Evolutionary conservation across 2,113 vertebrate species (phyloP), one percentile per base, ranked within the genome.

Genomic region (Lampris incognitus): DNA sequence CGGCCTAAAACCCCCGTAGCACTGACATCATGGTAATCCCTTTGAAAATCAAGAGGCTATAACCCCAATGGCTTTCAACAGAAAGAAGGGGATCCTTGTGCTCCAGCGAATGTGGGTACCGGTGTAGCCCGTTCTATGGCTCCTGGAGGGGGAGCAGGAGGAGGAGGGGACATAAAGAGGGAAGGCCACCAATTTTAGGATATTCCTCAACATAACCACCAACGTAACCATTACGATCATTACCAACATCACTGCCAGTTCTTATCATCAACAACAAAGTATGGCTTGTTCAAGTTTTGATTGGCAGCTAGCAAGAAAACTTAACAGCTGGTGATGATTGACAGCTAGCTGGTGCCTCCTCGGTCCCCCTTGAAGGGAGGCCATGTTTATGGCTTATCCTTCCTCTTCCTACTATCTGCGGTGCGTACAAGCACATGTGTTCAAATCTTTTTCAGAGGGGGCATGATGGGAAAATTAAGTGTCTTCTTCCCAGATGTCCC

Each of bases 371-470:
- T 42, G 62, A 46, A 52, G 39, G 24, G 24, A 24, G 24, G 24
- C 24, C 24, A 62, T 66, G 52, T 78, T 67, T 54, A 87, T 84
- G 85, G 85, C 82, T 87, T 84, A 52, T 84, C 76, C 76, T 68
- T 72, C 77, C 71, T 41, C 37, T 59, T 41, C 50, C 11, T 24
- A 24, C 49, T 42, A 36, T 5, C 66, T 46, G 57, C 41, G 24
- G 55, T 48, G 44, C 39, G 44, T 46, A 3, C 51, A 7, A 9
- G 36, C 42, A 40, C 69, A 58, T 67, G 13, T 48, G 59, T 66
- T 50, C 1, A 54, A 55, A 66, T n/a, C 58, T 46, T 13, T 24
- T 24, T 24, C 24, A 24, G 24, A 24, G 24, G 24, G 24, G 24
- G 24, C 24, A 55, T 37, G 24, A 38, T 24, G 2, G 49, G 38